Evolutionary conservation across 2,888 invertebrate species (phyloP), one percentile per base, ranked within the genome.

Genomic region (Eulithis prunata): DNA sequence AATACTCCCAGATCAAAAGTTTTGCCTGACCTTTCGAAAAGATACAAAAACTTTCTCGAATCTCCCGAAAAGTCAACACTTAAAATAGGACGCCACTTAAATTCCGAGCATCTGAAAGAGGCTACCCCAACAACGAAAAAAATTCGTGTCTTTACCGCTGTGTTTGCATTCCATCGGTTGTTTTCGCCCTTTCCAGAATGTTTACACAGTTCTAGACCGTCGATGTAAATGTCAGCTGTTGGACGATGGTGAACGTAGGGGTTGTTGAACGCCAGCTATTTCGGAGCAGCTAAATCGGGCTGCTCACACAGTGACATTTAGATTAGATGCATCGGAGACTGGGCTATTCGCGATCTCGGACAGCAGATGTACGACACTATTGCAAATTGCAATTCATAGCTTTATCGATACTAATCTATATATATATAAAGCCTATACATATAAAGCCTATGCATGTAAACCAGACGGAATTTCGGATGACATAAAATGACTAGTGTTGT

Each of bases 191-290:
- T 61, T 49, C 51, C 51, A 46, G 55, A 64, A 60, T 68, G 64
- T 68, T 64, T 68, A 68, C 64, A 62, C 71, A 71, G 57, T 70
- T 71, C 74, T 76, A 73, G 71, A 75, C 71, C 81, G 75, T 77
- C 87, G 81, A 86, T 91, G 90, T 86, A 89, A 85, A 83, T 84
- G 86, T 85, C 81, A 83, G 81, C 78, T 74, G 77, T 77, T 78
- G 76, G 72, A 79, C 60, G 86, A 87, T 90, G 90, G 89, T 88
- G 88, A 88, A 86, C 87, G 88, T 83, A 81, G 89, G 91, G 92
- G 92, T 93, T 92, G 92, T 87, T 90, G 92, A 93, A 91, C 92
- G 92, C 89, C 77, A 78, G 78, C 92, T 93, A 93, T 93, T 93
- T 93, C 80, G 86, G 90, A 89, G 85, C 91, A 85, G 87, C 89